A percentile compares a stretch with the other conserved stretches of the same genome.
These are phyloP conservation scores for Etheostoma perlongum DNA, from an alignment of 2,797 vertebrate genomes.

Conservation along the genomic window DNA sequence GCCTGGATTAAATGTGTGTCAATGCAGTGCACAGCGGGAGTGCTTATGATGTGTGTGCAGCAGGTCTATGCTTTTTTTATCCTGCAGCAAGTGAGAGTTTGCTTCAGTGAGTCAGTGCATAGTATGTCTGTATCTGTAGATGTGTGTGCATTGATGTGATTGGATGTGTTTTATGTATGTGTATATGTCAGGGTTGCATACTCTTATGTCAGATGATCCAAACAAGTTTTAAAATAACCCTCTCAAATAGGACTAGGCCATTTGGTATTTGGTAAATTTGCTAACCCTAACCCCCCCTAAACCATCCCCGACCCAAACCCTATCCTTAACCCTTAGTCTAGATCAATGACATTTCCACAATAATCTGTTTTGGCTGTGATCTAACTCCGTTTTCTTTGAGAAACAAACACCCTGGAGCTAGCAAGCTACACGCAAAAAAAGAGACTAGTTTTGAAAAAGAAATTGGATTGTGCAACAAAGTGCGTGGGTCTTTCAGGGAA, in stretches of 20 bases:
- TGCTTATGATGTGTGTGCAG: neutral
- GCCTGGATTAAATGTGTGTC: neutral
- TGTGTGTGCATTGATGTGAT: neutral
- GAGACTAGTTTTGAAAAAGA: no score
- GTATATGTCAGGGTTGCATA: neutral
- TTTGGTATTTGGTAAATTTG: no score
- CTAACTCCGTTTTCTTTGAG: no score
- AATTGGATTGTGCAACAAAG: no score
- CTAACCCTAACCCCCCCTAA: no score
- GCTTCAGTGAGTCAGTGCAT: neutral
- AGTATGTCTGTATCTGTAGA: neutral
- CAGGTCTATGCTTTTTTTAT: neutral
- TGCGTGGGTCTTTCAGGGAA: no score
- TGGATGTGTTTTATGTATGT: neutral
- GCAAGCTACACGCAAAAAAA: no score
- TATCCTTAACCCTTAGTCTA: no score
- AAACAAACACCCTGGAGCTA: no score
- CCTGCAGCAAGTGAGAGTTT: constrained; percentile 14
- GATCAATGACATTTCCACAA: no score
- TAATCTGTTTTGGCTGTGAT: no score
- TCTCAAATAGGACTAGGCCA: neutral
- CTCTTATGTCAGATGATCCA: neutral
- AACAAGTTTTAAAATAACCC: neutral
- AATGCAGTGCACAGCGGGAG: neutral
- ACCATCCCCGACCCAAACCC: no score